phyloP scores from a whole-genome alignment of 1,140 invertebrate species.

The Macrotrachela quadricornifera region DNA sequence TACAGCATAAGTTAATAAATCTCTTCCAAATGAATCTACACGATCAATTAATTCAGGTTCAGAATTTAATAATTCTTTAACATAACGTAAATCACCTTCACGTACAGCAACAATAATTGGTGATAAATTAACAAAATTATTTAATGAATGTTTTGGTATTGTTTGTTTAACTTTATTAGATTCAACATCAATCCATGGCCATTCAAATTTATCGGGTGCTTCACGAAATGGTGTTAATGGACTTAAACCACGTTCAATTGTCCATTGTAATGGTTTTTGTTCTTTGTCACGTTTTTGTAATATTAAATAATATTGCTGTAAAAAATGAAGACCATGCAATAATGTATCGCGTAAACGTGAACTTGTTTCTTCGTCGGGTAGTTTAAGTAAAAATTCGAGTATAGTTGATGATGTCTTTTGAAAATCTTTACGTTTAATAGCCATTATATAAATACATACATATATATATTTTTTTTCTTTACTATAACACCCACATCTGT shows the following conservation, averaged over 20 bases:
- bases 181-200: slow-evolving; percentile 27
- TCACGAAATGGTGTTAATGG: slow-evolving; percentile 27
- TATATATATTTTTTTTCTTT: too few relatives aligned
- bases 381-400: slow-evolving; percentile 28
- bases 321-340: slow-evolving; percentile 24
- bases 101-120: slow-evolving; percentile 21
- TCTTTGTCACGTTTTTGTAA: slow-evolving; percentile 15
- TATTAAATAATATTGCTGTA: slow-evolving; percentile 27
- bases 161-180: slow-evolving; percentile 15
- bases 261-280: neutral
- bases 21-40: slow-evolving; percentile 22
- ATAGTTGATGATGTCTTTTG: slow-evolving; percentile 30
- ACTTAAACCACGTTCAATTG: slow-evolving; percentile 17
- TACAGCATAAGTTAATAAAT: slow-evolving; percentile 23
- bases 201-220: slow-evolving; percentile 28
- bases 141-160: slow-evolving; percentile 17
- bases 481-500: too few relatives aligned
- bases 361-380: slow-evolving; percentile 26
- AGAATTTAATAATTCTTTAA: slow-evolving; percentile 11
- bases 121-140: slow-evolving; percentile 18
- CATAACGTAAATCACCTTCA: slow-evolving; percentile 17
- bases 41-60: slow-evolving; percentile 18
- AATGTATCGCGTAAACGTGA: slow-evolving; percentile 27
- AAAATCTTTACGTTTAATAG: slow-evolving; percentile 17
- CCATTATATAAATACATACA: too few relatives aligned